Evolutionary conservation across 2,888 invertebrate genomes (phyloP).

Genomic region (Hydropsyche betteni): DNA sequence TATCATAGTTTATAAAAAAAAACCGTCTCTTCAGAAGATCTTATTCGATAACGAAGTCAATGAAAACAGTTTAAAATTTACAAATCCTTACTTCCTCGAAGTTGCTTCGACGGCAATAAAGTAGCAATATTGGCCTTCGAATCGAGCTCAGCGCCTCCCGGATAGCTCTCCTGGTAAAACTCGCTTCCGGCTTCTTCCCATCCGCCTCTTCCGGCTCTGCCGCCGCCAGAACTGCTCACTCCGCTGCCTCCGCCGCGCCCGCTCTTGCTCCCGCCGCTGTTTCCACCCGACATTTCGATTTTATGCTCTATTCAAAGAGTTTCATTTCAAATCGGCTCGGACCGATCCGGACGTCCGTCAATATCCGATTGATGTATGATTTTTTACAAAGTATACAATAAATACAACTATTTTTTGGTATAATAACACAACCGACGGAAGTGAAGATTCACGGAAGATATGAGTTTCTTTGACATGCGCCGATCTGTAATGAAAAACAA

Average conservation of each 20-base stretch:
- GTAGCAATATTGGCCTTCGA: constrained; percentile 78
- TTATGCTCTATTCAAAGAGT: constrained; percentile 43
- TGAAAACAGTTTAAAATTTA: constrained; percentile 37
- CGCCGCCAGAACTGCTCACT: constrained; percentile 40
- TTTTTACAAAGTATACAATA: too few species aligned
- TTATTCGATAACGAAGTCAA: too few species aligned
- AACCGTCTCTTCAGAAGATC: background rate
- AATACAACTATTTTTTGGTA: too few species aligned
- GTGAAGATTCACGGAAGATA: too few species aligned
- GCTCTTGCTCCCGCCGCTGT: constrained; percentile 36
- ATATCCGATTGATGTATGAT: too few species aligned
- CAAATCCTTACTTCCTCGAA: constrained; percentile 70
- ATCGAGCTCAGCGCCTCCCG: constrained; percentile 67
- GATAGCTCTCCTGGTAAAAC: constrained; percentile 87
- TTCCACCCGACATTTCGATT: constrained; percentile 41
- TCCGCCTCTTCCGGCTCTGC: constrained; percentile 55
- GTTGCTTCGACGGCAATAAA: constrained; percentile 81
- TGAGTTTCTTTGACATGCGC: too few species aligned
- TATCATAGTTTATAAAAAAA: too few species aligned
- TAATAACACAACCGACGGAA: too few species aligned
- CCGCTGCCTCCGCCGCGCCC: constrained; percentile 43
- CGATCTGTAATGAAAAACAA: too few species aligned
- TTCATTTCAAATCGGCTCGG: constrained; percentile 48
- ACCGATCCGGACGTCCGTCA: constrained; percentile 42
- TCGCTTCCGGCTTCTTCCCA: constrained; percentile 89